Evolutionary conservation across 2,797 vertebrate species (phyloP).

Genomic region (Pelochelys cantorii): DNA sequence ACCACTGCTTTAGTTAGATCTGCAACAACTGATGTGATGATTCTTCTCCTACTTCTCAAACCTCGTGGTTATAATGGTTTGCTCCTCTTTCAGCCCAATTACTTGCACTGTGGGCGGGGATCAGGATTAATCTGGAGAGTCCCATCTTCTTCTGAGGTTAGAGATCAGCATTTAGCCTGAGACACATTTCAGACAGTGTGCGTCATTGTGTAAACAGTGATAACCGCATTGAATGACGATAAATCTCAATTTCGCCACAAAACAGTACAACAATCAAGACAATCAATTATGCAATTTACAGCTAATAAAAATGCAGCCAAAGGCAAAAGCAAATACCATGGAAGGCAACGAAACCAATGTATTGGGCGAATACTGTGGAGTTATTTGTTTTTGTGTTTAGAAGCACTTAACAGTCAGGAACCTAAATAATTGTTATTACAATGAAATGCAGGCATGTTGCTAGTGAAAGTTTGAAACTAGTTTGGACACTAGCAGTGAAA

Average conservation of each 20-base stretch:
- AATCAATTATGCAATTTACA: constrained; percentile 74
- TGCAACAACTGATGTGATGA: neutral
- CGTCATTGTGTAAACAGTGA: constrained; percentile 76
- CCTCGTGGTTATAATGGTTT: constrained; percentile 33
- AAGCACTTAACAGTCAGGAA: constrained; percentile 63
- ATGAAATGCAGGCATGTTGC: neutral
- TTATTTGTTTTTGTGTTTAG: constrained; percentile 71
- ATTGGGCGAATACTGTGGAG: constrained; percentile 61
- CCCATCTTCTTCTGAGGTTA: constrained; percentile 73
- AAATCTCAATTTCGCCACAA: constrained; percentile 67
- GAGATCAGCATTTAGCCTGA: constrained; percentile 56
- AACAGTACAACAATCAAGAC: constrained; percentile 62
- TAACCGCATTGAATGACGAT: constrained; percentile 76
- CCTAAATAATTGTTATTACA: constrained; percentile 68
- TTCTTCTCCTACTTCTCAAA: neutral
- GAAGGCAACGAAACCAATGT: constrained; percentile 63
- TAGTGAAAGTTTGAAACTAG: neutral
- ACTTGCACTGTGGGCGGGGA: constrained; percentile 31
- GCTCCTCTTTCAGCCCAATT: constrained; percentile 6
- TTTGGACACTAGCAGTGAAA: neutral
- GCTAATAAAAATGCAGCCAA: constrained; percentile 71
- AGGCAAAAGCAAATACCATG: constrained; percentile 58
- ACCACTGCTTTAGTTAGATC: constrained; percentile 10
- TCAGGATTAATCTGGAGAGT: constrained; percentile 57
- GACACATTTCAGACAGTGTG: constrained; percentile 74